Base-by-base conservation (phyloP, 2,888 invertebrate species). In the Limenitis camilla region DNA sequence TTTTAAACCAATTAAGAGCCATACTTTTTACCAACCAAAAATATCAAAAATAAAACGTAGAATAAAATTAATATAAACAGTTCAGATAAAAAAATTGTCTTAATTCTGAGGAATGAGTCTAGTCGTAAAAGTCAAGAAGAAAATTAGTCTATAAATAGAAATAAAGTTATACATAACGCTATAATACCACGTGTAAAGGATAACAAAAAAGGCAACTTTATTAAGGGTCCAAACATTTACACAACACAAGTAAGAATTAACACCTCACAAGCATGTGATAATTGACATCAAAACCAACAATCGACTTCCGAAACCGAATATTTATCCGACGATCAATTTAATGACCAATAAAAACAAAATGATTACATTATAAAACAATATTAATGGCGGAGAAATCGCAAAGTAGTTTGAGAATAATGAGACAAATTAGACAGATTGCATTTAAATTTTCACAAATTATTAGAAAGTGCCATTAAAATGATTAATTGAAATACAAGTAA, bases 301-400 rank as follows among this genome's bases (percentile, higher is more conserved):
- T 33, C 33, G 8, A 33, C 8, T 8, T 7, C 9, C 33, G 33
- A 8, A 52, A 36, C 40, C 38, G 36, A 55, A 44, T 40, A 48
- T 32, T 10, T 40, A 39, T 31, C 36, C 38, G 31, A 43, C 46
- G 33, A 49, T 53, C 42, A 38, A 49, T 49, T 52, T 53, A 40
- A 52, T 31, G 52, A 35, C 19, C 46, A 27, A 53, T 58, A 58
- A 53, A 58, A 54, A 51, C 42, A 30, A 41, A 29, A 10, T 10
- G 38, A 39, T 19, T 30, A 4, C 4, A 10, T 9, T 40, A 52
- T 47, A 43, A 50, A 47, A 54, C 43, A 47, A 47, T 43, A 48
- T 38, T 39, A 55, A 55, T 41, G 45, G 7, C 28, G 32, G 40
- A 27, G 41, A 49, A 45, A 35, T 6, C 8, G n/a, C 8, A 36